Evolutionary conservation across 2,113 vertebrate genomes (phyloP).

Genomic region (Tetrax tetrax): DNA sequence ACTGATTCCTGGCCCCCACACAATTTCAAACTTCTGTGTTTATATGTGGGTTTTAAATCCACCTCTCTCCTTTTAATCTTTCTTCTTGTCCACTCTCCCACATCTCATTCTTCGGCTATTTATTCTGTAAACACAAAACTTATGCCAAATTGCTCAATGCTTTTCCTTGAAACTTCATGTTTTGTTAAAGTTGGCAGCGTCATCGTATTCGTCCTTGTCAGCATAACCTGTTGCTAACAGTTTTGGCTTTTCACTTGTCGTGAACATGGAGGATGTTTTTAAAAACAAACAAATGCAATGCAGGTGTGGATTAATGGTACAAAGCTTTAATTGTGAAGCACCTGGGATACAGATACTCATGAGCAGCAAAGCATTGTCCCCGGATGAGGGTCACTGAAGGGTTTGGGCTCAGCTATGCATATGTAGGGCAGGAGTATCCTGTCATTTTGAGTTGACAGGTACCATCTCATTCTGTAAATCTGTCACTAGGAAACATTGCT

Average conservation of each 20-base stretch:
- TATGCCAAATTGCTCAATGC: not conserved
- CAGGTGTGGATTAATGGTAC: not conserved
- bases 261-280: not conserved
- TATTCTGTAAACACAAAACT: conserved; percentile 8
- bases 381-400: not conserved
- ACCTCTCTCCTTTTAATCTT: not conserved
- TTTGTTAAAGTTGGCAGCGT: not conserved
- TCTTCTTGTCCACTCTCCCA: not conserved
- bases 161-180: not conserved
- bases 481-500: not conserved
- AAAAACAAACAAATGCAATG: not conserved
- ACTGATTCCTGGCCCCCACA: not conserved
- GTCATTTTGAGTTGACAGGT: not conserved
- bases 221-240: not conserved
- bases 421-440: not conserved
- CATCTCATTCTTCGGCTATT: not conserved
- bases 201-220: not conserved
- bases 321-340: not conserved
- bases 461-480: not conserved
- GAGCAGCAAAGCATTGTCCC: not conserved
- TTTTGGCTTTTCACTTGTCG: not conserved
- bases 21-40: not conserved
- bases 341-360: not conserved
- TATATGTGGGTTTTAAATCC: not conserved
- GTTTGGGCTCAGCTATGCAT: not conserved